A percentile compares a stretch with the other conserved stretches of the same genome.
Conservation (phyloP, 2,888 invertebrate species). For the Agonopterix heracliana region DNA sequence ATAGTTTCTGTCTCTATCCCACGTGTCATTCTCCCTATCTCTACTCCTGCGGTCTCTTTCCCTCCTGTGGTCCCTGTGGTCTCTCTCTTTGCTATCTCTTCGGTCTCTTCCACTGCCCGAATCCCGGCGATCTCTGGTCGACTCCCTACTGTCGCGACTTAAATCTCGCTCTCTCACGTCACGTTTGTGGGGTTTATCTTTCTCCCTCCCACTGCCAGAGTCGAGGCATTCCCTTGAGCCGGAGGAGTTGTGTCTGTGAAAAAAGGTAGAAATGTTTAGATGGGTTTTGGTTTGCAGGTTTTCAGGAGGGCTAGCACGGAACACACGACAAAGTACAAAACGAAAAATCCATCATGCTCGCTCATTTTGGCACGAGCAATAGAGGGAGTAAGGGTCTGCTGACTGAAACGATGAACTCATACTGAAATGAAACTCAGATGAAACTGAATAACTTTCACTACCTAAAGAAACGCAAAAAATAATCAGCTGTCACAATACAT, state of each 20-base stretch:
- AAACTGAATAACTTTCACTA: too few relatives aligned
- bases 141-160: slow-evolving; percentile 58
- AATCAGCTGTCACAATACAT: too few relatives aligned
- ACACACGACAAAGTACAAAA: too few relatives aligned
- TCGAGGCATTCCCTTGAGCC: slow-evolving; percentile 68
- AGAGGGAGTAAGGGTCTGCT: too few relatives aligned
- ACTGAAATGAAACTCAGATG: too few relatives aligned
- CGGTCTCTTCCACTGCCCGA: slow-evolving; percentile 65
- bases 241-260: slow-evolving; percentile 59
- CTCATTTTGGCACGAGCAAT: too few relatives aligned
- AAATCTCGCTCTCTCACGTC: slow-evolving; percentile 57
- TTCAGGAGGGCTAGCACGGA: too few relatives aligned
- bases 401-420: too few relatives aligned
- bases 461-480: too few relatives aligned
- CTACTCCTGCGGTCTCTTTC: slow-evolving; percentile 41
- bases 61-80: slow-evolving; percentile 47
- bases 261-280: slow-evolving; percentile 3
- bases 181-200: slow-evolving; percentile 61
- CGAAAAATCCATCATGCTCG: too few relatives aligned
- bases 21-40: slow-evolving; percentile 55
- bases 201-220: slow-evolving; percentile 71
- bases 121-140: slow-evolving; percentile 43
- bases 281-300: background rate
- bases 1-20: slow-evolving; percentile 65
- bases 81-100: slow-evolving; percentile 53